Evolutionary conservation across 2,888 invertebrate species (phyloP), one percentile per base, ranked within the genome.

Genomic region (Agonopterix heracliana): DNA sequence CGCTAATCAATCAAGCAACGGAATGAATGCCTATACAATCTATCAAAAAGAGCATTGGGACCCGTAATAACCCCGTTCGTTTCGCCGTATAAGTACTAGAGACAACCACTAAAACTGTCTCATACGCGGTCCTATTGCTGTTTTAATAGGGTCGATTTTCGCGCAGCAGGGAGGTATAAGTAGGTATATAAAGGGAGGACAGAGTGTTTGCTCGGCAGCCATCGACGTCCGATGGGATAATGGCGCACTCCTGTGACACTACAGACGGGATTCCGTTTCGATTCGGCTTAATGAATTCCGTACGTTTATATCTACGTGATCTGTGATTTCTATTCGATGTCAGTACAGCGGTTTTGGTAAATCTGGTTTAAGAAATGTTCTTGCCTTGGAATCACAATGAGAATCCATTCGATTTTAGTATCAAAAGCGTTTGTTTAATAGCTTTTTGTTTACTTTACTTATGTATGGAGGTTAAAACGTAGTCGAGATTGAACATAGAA

Each of bases 161-260:
- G 5, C 7, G 26, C 26, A 26, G 26, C 38, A 11, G 11, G 38
- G 10, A 38, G 41, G 52, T 44, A 43, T 36, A 41, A 46, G 45
- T 14, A 12, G 38, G 44, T 48, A 44, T 40, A 44, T 44, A 41
- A 41, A 49, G 41, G 26, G 26, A 26, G 63, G 55, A 57, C 51
- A 53, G 66, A 81, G 81, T 83, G 82, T 83, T 83, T 82, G 74
- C 75, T 63, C 64, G 66, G 65, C 74, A 67, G 74, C 74, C 74
- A 74, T 71, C 79, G 64, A 66, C 71, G 71, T 66, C 71, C 68
- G 77, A 77, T 71, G 77, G 78, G 78, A 78, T 84, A 83, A 82
- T 83, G 81, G 81, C 67, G 57, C 66, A 71, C 70, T 68, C 64
- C 9, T 53, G 61, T 64, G 63, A 63, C 68, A 61, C 56, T 26